A percentile compares a stretch with the other conserved stretches of the same genome.
Evolutionary conservation across 1,140 invertebrate genomes (phyloP).

Genomic region (Brachionus sp.): DNA sequence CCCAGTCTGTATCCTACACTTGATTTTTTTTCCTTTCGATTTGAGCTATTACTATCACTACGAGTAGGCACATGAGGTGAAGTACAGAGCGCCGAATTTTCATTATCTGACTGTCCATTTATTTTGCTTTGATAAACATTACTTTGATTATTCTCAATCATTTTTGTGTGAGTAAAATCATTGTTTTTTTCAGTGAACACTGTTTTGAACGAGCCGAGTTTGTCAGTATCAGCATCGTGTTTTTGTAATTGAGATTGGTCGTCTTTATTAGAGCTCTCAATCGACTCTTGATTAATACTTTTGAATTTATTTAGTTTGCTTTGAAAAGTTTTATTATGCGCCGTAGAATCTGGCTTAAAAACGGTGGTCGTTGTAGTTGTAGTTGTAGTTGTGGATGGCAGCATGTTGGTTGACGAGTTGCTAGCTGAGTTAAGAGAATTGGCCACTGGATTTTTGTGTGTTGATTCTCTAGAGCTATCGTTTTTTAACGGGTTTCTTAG

Average conservation of each 20-base stretch:
- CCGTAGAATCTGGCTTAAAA: background rate
- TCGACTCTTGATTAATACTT: background rate
- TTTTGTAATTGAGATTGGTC: background rate
- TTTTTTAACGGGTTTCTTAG: conserved; percentile 16
- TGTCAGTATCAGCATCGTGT: background rate
- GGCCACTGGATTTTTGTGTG: background rate
- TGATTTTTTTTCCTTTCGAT: conserved; percentile 38
- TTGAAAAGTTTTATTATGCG: background rate
- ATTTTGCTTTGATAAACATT: background rate
- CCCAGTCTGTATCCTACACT: conserved; percentile 43
- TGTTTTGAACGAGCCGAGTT: background rate
- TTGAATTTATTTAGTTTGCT: conserved; percentile 25
- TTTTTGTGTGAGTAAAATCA: background rate
- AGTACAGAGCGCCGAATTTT: conserved; percentile 14
- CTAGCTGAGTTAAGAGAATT: background rate
- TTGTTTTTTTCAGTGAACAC: background rate
- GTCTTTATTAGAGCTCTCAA: background rate
- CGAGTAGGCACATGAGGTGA: background rate
- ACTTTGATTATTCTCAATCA: background rate
- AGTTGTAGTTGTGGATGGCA: conserved; percentile 19
- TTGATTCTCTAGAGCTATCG: background rate
- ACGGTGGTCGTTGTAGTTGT: conserved; percentile 31
- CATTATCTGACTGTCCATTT: conserved; percentile 34
- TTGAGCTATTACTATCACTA: background rate
- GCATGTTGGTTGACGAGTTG: background rate